Evolutionary conservation across 2,113 vertebrate genomes (phyloP).

Genomic region (Mormyrus lacerda): DNA sequence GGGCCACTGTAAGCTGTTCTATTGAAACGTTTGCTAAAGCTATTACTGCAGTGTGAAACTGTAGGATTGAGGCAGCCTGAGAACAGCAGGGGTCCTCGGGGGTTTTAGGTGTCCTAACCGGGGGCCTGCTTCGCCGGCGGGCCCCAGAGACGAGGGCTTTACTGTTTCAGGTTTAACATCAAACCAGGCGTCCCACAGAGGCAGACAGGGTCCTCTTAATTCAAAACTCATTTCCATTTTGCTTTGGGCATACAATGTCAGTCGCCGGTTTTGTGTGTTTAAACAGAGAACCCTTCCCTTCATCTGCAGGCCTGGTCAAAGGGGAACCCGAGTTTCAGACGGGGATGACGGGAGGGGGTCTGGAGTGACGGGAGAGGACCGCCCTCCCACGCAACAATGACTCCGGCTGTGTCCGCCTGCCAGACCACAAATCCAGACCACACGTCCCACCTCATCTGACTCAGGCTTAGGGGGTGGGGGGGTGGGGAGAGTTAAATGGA

Average conservation of each 20-base stretch:
- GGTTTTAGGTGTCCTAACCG: not conserved
- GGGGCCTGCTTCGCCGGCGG: not conserved
- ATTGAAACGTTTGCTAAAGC: not conserved
- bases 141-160: not conserved
- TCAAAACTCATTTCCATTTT: slow-evolving; percentile 4
- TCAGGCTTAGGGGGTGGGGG: not conserved
- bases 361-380: not conserved
- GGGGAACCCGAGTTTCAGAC: not conserved
- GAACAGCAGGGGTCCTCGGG: not conserved
- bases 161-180: not conserved
- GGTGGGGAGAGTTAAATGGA: not conserved
- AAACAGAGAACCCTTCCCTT: not conserved
- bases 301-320: not conserved
- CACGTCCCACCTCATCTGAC: not conserved
- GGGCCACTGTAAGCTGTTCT: not conserved
- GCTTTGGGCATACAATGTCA: not conserved
- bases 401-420: not conserved
- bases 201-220: not conserved
- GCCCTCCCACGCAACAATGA: not conserved
- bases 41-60: not conserved
- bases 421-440: not conserved
- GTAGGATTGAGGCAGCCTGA: not conserved
- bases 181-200: not conserved
- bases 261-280: not conserved
- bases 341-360: not conserved